These are phyloP conservation scores for Phoebastria nigripes DNA, from an alignment of 2,797 vertebrate genomes.

Conservation along the genomic window DNA sequence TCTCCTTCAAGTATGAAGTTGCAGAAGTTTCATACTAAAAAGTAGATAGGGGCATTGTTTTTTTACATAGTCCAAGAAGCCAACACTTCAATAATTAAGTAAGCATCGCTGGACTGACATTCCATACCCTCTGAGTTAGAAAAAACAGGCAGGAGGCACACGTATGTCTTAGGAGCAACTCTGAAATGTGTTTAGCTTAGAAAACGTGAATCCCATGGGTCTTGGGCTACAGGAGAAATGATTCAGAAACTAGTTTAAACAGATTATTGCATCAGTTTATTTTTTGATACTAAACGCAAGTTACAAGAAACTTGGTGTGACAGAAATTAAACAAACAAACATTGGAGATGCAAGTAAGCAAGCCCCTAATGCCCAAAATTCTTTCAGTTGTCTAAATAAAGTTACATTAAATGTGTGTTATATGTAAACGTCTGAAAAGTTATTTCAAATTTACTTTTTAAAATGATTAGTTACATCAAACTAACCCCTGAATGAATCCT, in stretches of 20 bases:
- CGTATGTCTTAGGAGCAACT: fast-evolving
- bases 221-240: background rate
- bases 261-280: background rate
- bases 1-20: background rate
- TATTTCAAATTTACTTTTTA: background rate
- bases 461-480: background rate
- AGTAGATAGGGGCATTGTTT: background rate
- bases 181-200: background rate
- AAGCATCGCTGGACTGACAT: background rate
- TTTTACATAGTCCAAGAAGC: background rate
- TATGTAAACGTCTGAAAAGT: background rate
- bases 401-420: background rate
- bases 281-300: background rate
- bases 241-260: background rate
- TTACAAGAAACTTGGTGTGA: background rate
- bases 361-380: background rate
- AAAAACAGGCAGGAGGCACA: background rate
- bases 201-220: background rate
- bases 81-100: background rate
- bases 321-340: background rate
- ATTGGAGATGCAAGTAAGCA: background rate
- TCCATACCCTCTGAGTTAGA: background rate
- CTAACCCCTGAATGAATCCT: background rate
- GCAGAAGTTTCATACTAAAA: background rate
- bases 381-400: background rate